Percentiles rank a stretch among this genome's conserved stretches.
These are phyloP conservation scores for Melipona beecheii DNA, from an alignment of 2,888 invertebrate genomes.

Conservation along the genomic window DNA sequence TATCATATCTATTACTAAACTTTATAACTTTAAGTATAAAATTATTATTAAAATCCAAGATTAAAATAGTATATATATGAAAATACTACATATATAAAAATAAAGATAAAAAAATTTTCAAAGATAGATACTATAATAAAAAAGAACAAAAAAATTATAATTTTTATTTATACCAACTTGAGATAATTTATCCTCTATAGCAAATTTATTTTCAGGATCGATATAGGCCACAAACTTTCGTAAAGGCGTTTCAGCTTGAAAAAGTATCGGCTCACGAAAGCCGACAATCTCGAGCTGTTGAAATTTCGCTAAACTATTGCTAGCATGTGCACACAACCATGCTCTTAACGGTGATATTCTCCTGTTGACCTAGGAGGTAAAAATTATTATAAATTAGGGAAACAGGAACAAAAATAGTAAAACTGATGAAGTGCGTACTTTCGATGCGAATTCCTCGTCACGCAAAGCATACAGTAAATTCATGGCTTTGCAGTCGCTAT, in stretches of 20 bases:
- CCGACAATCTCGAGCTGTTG: constrained; percentile 88
- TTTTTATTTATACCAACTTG: constrained; percentile 87
- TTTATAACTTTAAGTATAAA: no score
- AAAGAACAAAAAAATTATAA: no score
- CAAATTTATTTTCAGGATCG: constrained; percentile 95
- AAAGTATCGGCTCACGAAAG: constrained; percentile 90
- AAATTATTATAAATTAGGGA: neutral
- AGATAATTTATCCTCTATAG: constrained; percentile 95
- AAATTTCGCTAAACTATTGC: constrained; percentile 92
- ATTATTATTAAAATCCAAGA: no score
- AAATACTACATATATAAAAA: neutral
- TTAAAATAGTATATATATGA: no score
- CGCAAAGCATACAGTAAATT: constrained; percentile 94
- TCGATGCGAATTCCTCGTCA: constrained; percentile 90
- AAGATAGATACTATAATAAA: no score
- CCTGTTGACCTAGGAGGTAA: constrained; percentile 87
- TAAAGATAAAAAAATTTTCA: no score
- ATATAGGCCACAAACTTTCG: constrained; percentile 96
- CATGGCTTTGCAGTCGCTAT: constrained; percentile 99
- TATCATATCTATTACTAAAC: no score
- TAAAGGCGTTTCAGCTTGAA: constrained; percentile 94
- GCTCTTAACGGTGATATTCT: constrained; percentile 94
- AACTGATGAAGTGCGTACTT: constrained; percentile 83
- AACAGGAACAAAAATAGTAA: neutral
- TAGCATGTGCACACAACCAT: constrained; percentile 96